These are phyloP conservation scores for Drosophila leontia DNA, from an alignment of 1,140 invertebrate genomes.

Conservation along the genomic window DNA sequence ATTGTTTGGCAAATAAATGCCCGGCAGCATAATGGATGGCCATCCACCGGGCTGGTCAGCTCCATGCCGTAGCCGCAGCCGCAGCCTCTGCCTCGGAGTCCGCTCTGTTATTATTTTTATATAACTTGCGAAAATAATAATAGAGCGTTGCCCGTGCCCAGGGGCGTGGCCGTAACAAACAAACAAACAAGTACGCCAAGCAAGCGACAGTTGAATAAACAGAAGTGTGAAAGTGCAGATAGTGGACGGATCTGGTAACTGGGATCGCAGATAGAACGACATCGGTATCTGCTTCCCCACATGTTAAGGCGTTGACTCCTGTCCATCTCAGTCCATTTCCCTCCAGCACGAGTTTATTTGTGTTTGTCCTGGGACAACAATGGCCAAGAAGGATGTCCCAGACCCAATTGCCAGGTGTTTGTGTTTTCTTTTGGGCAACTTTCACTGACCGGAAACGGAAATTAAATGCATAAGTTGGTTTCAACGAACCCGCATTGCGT, in stretches of 20 bases:
- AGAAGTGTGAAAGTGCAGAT: conserved; percentile 82
- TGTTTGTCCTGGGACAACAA: conserved; percentile 69
- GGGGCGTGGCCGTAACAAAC: conserved; percentile 38
- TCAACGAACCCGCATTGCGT: conserved; percentile 28
- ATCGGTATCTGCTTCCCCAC: conserved; percentile 16
- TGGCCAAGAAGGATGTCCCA: conserved; percentile 5
- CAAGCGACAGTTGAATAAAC: conserved; percentile 79
- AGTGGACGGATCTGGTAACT: conserved; percentile 57
- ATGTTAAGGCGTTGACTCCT: conserved; percentile 33
- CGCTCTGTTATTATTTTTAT: conserved; percentile 77
- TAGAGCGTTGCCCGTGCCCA: conserved; percentile 42
- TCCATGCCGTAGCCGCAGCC: conserved; percentile 3
- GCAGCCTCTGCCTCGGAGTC: conserved; percentile 1
- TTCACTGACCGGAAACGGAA: conserved; percentile 80
- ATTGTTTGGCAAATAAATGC: conserved; percentile 83
- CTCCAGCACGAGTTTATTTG: conserved; percentile 58
- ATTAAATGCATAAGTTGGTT: conserved; percentile 79
- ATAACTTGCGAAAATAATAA: conserved; percentile 83
- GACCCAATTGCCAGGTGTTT: conserved; percentile 54
- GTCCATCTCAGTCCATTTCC: not conserved
- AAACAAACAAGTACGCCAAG: conserved; percentile 50
- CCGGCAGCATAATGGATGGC: conserved; percentile 74
- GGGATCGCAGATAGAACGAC: conserved; percentile 18
- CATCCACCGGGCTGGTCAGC: conserved; percentile 48
- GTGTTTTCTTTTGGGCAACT: conserved; percentile 69